phyloP scores from a whole-genome alignment of 2,113 vertebrate species.

The Talpa occidentalis region DNA sequence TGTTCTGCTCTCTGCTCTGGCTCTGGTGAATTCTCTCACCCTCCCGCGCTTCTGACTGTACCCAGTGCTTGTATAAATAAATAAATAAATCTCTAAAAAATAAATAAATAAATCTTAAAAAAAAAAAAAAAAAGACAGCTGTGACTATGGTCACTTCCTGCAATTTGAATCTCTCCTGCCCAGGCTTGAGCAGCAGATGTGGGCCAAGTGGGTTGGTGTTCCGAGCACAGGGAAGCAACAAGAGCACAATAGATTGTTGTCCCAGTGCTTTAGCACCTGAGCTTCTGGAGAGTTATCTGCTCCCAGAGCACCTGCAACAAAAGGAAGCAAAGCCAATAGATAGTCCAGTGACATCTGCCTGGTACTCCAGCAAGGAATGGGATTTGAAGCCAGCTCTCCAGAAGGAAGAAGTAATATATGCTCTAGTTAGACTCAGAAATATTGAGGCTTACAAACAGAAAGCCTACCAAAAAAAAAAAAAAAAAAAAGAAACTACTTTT shows the following conservation, averaged over 20 bases:
- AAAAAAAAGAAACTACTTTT: neutral
- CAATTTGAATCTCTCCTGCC: slow-evolving; percentile 4
- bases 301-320: slow-evolving; percentile 65
- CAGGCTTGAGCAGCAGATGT: neutral
- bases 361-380: neutral
- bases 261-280: neutral
- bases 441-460: slow-evolving; percentile 41
- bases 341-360: slow-evolving; percentile 28
- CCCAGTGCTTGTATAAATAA: too few species aligned
- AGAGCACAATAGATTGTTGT: neutral
- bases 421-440: slow-evolving; percentile 16
- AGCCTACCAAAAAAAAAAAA: neutral
- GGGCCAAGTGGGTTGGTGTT: neutral
- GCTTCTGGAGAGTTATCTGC: slow-evolving; percentile 61
- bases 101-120: too few species aligned
- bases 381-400: slow-evolving; percentile 41
- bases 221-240: slow-evolving; percentile 39
- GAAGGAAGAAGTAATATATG: slow-evolving; percentile 19
- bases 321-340: slow-evolving; percentile 56
- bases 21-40: too few species aligned
- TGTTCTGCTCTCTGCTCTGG: too few species aligned
- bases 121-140: too few species aligned
- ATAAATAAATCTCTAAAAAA: too few species aligned
- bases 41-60: too few species aligned
- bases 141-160: neutral